Percentiles rank a stretch among this genome's conserved stretches.
Conservation (phyloP, 2,113 vertebrate species). For the Larimichthys crocea region DNA sequence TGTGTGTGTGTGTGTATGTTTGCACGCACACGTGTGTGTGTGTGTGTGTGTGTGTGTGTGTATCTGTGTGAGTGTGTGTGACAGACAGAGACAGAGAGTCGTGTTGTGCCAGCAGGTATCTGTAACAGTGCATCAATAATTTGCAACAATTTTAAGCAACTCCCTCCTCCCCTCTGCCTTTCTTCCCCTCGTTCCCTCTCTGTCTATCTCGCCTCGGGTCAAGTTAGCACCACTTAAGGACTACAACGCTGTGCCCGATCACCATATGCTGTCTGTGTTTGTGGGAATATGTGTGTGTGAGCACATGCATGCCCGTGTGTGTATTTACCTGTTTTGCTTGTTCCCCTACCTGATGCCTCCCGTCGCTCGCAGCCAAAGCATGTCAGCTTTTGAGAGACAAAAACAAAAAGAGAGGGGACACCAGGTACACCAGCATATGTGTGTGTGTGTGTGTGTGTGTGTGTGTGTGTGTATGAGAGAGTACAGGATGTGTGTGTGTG, state of each 20-base stretch:
- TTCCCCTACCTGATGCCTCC: constrained; percentile 78
- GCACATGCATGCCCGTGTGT: constrained; percentile 34
- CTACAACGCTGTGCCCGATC: constrained; percentile 73
- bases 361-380: constrained; percentile 82
- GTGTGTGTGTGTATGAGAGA: constrained; percentile 8
- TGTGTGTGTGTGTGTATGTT: constrained; percentile 6
- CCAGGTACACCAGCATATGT: constrained; percentile 68
- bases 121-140: constrained; percentile 80
- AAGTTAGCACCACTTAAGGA: constrained; percentile 83
- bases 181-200: constrained; percentile 49
- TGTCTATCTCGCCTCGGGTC: constrained; percentile 80
- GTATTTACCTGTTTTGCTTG: constrained; percentile 61
- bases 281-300: constrained; percentile 34
- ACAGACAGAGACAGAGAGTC: constrained; percentile 19
- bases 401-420: constrained; percentile 81
- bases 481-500: constrained; percentile 24
- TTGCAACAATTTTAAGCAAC: constrained; percentile 71
- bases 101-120: constrained; percentile 72
- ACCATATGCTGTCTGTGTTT: constrained; percentile 75
- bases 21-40: background rate
- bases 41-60: background rate
- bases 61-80: constrained; percentile 22
- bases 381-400: constrained; percentile 81
- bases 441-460: constrained; percentile 35
- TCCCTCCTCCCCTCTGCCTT: constrained; percentile 38